These are phyloP conservation scores for Fregetta grallaria DNA, from an alignment of 2,113 vertebrate species.

Conservation along the genomic window DNA sequence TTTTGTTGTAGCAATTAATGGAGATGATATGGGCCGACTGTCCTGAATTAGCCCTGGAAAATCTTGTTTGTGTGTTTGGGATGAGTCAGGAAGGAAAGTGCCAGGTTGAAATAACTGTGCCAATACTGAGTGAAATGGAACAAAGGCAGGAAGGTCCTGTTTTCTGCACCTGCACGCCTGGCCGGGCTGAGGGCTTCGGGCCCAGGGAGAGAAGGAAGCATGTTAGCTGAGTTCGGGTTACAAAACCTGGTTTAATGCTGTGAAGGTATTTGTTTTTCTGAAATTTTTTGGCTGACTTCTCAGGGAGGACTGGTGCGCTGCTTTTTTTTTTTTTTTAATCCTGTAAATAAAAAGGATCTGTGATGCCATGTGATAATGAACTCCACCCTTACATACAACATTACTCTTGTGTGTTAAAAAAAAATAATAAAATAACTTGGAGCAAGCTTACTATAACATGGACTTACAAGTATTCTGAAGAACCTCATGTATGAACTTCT, in stretches of 20 bases:
- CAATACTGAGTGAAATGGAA: slow-evolving; percentile 29
- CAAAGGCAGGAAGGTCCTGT: slow-evolving; percentile 57
- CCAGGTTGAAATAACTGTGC: slow-evolving; percentile 30
- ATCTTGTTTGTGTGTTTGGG: slow-evolving; percentile 48
- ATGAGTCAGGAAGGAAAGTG: slow-evolving; percentile 60
- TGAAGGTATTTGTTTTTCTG: not conserved
- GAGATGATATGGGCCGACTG: not conserved
- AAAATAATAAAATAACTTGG: fast-evolving
- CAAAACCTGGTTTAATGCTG: not conserved
- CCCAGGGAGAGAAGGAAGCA: not conserved
- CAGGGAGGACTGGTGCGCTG: not conserved
- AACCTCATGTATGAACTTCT: not conserved
- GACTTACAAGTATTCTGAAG: not conserved
- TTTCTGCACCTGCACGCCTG: slow-evolving; percentile 14
- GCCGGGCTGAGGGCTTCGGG: not conserved
- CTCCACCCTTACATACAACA: not conserved
- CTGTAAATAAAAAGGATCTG: not conserved
- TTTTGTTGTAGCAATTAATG: slow-evolving; percentile 2
- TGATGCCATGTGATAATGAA: not conserved
- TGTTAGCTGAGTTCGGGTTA: not conserved
- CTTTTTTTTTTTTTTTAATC: not conserved
- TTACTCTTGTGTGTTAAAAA: not conserved
- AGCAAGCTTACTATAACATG: not conserved
- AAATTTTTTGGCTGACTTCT: not conserved
- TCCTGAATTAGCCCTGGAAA: slow-evolving; percentile 51